A percentile compares a stretch with the other conserved stretches of the same genome.
These are phyloP conservation scores for Eulemur macaco DNA, from an alignment of 2,113 vertebrate genomes.

Conservation along the genomic window DNA sequence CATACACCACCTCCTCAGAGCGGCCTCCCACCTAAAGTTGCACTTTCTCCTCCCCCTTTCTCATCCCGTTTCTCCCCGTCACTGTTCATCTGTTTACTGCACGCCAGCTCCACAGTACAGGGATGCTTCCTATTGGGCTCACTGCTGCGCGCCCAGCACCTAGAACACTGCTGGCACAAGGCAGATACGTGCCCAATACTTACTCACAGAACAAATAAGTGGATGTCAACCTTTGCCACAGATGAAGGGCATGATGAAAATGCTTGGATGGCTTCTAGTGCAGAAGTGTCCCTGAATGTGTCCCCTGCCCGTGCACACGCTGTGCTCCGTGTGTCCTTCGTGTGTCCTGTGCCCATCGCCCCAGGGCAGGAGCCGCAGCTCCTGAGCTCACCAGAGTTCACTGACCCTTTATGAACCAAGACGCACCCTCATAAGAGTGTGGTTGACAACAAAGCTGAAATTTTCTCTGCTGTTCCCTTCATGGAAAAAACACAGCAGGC, in stretches of 20 bases:
- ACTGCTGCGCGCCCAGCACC: not conserved
- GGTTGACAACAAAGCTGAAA: not conserved
- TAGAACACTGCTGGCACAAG: not conserved
- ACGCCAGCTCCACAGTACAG: not conserved
- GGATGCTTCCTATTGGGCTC: not conserved
- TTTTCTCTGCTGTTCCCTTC: not conserved
- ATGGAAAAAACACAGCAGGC: not conserved
- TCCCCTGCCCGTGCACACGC: rapidly evolving
- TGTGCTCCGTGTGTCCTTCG: not conserved
- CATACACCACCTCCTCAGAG: not conserved
- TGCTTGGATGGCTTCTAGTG: too few species aligned
- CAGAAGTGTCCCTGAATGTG: not conserved
- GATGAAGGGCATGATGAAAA: not conserved
- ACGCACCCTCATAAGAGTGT: not conserved
- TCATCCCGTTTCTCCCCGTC: not conserved
- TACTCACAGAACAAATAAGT: not conserved
- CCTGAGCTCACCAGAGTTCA: not conserved
- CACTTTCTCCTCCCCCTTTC: not conserved
- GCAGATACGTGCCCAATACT: not conserved
- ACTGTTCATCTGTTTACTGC: not conserved
- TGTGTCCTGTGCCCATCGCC: not conserved
- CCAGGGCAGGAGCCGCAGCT: not conserved
- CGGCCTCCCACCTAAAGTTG: not conserved
- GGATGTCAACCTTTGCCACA: not conserved
- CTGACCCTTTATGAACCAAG: not conserved